A percentile compares a stretch with the other conserved stretches of the same genome.
phyloP scores from a whole-genome alignment of 2,888 invertebrate species.

The Embidobia sp. region DNA sequence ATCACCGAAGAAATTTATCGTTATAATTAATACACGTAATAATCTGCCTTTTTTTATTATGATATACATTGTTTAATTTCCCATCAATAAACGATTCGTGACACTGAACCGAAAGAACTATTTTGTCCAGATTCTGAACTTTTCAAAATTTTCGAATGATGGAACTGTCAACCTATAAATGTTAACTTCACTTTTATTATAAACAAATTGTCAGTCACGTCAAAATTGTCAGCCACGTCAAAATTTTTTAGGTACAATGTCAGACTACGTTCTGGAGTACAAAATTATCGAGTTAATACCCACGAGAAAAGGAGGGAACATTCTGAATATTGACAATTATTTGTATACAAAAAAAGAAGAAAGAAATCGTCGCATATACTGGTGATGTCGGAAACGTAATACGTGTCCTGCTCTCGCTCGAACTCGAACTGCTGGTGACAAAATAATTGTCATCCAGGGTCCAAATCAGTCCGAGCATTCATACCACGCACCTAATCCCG shows the following conservation, averaged over 20 bases:
- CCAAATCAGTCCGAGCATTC: not conserved
- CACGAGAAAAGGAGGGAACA: not conserved
- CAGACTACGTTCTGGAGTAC: not conserved
- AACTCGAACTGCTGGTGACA: not conserved
- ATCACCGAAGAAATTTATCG: no score
- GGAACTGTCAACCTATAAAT: no score
- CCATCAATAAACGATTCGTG: no score
- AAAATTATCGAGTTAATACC: not conserved
- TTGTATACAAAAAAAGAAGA: constrained; percentile 1
- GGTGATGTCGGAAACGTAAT: not conserved
- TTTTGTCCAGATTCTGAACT: no score
- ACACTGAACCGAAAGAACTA: no score
- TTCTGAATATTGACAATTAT: constrained; percentile 1
- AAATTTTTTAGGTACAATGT: not conserved
- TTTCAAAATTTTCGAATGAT: no score
- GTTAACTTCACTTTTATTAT: no score
- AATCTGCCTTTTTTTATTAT: no score
- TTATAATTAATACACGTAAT: no score
- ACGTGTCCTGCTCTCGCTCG: not conserved
- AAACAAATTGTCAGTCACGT: no score
- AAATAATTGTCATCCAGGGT: not conserved
- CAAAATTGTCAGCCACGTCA: no score
- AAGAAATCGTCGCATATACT: not conserved
- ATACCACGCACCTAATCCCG: constrained; percentile 8
- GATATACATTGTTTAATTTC: no score